These are phyloP conservation scores for Spheniscus mendiculus DNA, from an alignment of 2,113 vertebrate species.

Conservation along the genomic window DNA sequence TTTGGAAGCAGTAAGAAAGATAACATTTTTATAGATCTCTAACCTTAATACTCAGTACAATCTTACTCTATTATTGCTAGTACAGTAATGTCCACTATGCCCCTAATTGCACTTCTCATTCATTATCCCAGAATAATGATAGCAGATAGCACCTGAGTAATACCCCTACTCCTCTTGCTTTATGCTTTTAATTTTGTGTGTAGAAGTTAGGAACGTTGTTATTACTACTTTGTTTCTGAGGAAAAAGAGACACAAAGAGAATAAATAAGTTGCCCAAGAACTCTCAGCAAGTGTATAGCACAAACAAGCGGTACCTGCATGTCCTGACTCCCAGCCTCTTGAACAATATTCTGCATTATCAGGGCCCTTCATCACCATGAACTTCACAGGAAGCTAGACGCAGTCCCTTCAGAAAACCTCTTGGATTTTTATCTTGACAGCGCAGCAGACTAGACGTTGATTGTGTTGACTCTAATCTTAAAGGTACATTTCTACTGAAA, in stretches of 20 bases:
- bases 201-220: neutral
- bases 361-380: neutral
- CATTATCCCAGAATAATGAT: neutral
- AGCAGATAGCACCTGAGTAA: no score
- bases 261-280: neutral
- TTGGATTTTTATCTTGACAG: neutral
- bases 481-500: neutral
- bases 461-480: neutral
- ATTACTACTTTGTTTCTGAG: neutral
- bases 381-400: neutral
- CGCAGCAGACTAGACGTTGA: neutral
- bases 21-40: neutral
- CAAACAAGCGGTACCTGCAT: neutral
- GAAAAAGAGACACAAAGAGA: neutral
- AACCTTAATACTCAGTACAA: neutral
- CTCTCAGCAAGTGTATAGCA: neutral
- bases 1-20: neutral
- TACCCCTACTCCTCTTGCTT: neutral
- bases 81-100: neutral
- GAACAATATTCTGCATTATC: neutral
- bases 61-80: neutral
- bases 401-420: neutral
- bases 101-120: neutral
- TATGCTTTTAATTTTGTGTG: neutral
- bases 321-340: neutral